Evolutionary conservation across 1,140 invertebrate species (phyloP).

Genomic region (Solenopsis invicta): DNA sequence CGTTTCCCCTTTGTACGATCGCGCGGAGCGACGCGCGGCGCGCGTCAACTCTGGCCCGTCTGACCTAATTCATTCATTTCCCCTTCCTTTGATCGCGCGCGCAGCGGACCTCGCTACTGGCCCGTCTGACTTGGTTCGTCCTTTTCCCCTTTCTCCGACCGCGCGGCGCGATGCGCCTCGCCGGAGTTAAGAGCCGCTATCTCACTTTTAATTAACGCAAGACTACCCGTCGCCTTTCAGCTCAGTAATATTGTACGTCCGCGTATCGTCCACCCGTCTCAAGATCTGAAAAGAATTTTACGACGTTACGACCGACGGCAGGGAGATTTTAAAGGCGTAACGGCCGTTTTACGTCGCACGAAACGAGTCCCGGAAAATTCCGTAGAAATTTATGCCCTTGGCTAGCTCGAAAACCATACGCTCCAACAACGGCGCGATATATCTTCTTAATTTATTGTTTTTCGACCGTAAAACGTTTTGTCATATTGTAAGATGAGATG

Average conservation of each 20-base stretch:
- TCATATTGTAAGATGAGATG: not conserved
- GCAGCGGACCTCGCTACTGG: not conserved
- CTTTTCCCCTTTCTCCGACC: slow-evolving; percentile 20
- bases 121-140: not conserved
- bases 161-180: not conserved
- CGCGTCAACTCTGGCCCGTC: not conserved
- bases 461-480: slow-evolving; percentile 10
- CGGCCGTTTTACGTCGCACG: slow-evolving; percentile 38
- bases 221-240: slow-evolving; percentile 63
- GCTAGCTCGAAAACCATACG: not conserved
- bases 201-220: slow-evolving; percentile 74
- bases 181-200: not conserved
- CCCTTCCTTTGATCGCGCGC: slow-evolving; percentile 28
- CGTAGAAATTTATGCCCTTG: slow-evolving; percentile 23
- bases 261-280: slow-evolving; percentile 11
- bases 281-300: slow-evolving; percentile 57
- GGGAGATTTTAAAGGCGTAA: slow-evolving; percentile 22
- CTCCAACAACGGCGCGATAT: slow-evolving; percentile 7
- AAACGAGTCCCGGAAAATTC: slow-evolving; percentile 41
- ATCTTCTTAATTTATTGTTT: slow-evolving; percentile 29
- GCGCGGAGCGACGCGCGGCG: not conserved
- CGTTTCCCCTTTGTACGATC: not conserved
- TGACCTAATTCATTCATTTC: not conserved
- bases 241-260: slow-evolving; percentile 63
- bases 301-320: slow-evolving; percentile 33